phyloP scores from a whole-genome alignment of 1,140 invertebrate species.

The Orussus abietinus region DNA sequence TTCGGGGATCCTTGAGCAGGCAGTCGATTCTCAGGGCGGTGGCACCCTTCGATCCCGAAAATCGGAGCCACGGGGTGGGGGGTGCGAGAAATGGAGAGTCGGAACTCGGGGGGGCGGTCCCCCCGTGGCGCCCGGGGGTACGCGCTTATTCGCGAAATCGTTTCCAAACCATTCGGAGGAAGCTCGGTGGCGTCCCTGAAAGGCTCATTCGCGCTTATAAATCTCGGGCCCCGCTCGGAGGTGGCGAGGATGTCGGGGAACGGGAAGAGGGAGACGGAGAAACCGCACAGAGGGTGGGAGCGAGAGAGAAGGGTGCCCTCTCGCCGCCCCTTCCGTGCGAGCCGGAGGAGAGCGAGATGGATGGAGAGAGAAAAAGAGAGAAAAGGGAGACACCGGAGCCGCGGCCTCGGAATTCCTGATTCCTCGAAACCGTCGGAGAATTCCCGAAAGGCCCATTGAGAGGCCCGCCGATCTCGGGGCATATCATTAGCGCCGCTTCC shows the following conservation, averaged over 20 bases:
- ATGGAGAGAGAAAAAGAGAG: conserved; percentile 19
- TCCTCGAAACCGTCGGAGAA: conserved; percentile 53
- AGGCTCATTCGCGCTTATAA: conserved; percentile 44
- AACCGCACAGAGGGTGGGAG: conserved; percentile 10
- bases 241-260: conserved; percentile 10
- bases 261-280: conserved; percentile 16
- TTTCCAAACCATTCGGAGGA: conserved; percentile 44
- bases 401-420: conserved; percentile 52
- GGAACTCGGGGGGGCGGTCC: too few relatives aligned
- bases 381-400: conserved; percentile 16
- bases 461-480: conserved; percentile 38
- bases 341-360: conserved; percentile 9
- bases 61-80: background rate
- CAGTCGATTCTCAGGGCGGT: too few relatives aligned
- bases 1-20: too few relatives aligned
- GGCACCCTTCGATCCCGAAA: background rate
- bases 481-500: conserved; percentile 53
- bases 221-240: conserved; percentile 33
- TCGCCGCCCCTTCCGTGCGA: too few relatives aligned
- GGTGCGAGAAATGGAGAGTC: background rate
- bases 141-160: conserved; percentile 40
- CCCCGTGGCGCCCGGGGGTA: too few relatives aligned
- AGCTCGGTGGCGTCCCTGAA: conserved; percentile 34
- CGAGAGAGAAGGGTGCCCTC: conserved; percentile 10
- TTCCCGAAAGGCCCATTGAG: conserved; percentile 53